These are phyloP conservation scores for Sminthurinus aureus DNA, from an alignment of 2,888 invertebrate species.

Conservation along the genomic window DNA sequence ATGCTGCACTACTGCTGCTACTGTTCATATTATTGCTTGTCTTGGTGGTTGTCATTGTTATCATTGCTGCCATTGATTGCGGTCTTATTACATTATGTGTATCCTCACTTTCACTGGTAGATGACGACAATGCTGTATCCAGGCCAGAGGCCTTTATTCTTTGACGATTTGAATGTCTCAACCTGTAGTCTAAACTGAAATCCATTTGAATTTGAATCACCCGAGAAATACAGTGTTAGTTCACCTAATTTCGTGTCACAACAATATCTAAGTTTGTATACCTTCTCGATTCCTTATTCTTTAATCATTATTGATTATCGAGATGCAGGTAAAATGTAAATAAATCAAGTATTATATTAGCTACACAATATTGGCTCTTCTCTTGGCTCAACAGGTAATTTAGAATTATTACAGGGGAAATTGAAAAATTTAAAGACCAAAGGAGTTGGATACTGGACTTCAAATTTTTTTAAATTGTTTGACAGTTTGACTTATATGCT, in stretches of 20 bases:
- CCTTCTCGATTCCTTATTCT: no score
- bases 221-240: no score
- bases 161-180: slow-evolving; percentile 5
- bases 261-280: no score
- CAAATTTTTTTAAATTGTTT: no score
- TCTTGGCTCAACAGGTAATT: background rate
- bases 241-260: no score
- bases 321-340: background rate
- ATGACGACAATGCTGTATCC: slow-evolving; percentile 15
- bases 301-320: no score
- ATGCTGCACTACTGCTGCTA: no score
- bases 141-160: background rate
- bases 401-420: background rate
- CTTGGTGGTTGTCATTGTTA: no score
- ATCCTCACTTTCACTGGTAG: slow-evolving; percentile 34
- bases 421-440: no score
- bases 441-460: background rate
- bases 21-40: no score
- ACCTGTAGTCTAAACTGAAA: background rate
- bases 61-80: background rate
- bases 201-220: slow-evolving; percentile 7
- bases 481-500: no score
- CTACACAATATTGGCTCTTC: background rate
- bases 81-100: background rate
- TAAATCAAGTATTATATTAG: background rate